Base-by-base conservation (phyloP, 2,797 vertebrate genomes). In the Sandelia bainsii region DNA sequence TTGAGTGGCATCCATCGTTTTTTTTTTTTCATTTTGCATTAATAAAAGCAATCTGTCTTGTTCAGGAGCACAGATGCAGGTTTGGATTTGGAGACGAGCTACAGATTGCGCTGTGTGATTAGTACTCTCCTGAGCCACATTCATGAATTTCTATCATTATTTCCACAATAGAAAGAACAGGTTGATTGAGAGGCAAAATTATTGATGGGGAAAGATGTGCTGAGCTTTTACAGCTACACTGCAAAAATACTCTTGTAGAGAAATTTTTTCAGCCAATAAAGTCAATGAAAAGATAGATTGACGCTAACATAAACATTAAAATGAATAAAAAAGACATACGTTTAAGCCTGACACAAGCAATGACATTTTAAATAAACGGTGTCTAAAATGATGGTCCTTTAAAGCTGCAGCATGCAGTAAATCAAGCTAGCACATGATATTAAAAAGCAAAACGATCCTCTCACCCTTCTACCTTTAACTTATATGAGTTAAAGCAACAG, bases 31-130 rank as follows among this genome's bases (percentile, higher is more conserved):
- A 2, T 44, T 83, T 71, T 40, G 59, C 58, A 84, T 84, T 80
- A 85, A 81, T 46, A 60, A 56, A 75, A 75, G 62, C 83, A 81
- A 73, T 85, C 84, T 83, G 84, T 86, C 63, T 81, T 25, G 46
- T 60, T 75, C 59, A 64, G 70, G 63, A 75, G 51, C 79, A 67
- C 79, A 84, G 78, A 86, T 72, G 85, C 79, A 80, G 75, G 71
- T 81, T 69, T 80, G 64, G 83, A 71, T 84, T 72, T 46, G 50
- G 48, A 77, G 70, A 65, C 17, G 17, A 62, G 72, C 71, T 69
- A 56, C 79, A 78, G 76, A 82, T 85, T 80, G 66, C 52, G 34
- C 25, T 0, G 20, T 44, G 42, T 67, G 73, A 84, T 85, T 71
- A 76, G 65, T 67, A 19, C 48, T 76, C 62, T 77, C 39, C 11